Base-by-base conservation (phyloP, 2,888 invertebrate species). In the Netelia melanura region DNA sequence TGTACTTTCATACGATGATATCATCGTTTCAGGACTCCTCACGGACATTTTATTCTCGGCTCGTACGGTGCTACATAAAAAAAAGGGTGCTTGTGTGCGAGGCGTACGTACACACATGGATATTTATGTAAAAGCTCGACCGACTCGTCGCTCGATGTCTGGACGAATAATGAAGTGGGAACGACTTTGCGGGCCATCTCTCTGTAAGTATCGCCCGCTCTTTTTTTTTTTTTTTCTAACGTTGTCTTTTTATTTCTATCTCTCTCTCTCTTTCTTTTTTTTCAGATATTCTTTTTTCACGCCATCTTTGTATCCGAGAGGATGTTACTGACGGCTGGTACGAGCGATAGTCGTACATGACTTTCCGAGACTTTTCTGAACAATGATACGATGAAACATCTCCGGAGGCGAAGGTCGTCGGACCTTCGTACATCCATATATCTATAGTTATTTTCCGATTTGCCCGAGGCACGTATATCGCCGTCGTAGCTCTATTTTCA, bases 1-100 rank as follows among this genome's bases (percentile, higher is more conserved):
- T 88, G 87, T 87, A 90, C 90, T 91, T 91, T 91, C 91, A 89
- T 91, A 87, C 82, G 90, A 88, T 92, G 92, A 92, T 91, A 91
- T 92, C 91, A 92, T 91, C 89, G 87, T 82, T 86, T 86, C 87
- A 58, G 84, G 70, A 72, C 75, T 84, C 74, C 77, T 79, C 79
- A 61, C 61, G 74, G 82, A 82, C 80, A 77, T 83, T 85, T 85
- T 80, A 83, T 80, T 80, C 85, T 71, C 76, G 72, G 75, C 67
- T 83, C 79, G 80, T 77, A 72, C 76, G 72, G 58, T 71, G 65
- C 68, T 75, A 70, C 83, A 54, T 71, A 64, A 76, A 84, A 68
- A 54, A 43, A 30, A 5, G 21, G 17, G 54, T 25, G 30, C 72
- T 2, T 43, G 14, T 43, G 52, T 44, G 14, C 25, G 11, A 10